phyloP scores from a whole-genome alignment of 2,113 vertebrate species.

The Ictidomys tridecemlineatus region DNA sequence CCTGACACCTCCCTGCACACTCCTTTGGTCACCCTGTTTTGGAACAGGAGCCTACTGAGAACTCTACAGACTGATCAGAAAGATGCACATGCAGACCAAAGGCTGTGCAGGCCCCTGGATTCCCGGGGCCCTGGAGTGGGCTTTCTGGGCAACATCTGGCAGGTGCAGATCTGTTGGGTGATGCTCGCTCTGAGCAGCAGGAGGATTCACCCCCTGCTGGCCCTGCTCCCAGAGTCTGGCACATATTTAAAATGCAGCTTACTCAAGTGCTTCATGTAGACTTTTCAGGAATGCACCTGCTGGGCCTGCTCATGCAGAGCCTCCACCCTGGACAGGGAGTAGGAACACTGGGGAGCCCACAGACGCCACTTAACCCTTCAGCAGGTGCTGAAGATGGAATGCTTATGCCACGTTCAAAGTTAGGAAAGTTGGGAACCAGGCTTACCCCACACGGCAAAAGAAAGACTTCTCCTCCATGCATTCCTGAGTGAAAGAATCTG shows the following conservation, averaged over 20 bases:
- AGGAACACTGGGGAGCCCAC: accelerated
- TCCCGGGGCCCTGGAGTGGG: neutral
- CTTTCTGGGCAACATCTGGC: accelerated
- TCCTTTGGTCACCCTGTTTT: neutral
- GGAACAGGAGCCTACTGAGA: neutral
- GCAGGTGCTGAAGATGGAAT: accelerated
- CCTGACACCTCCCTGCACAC: accelerated
- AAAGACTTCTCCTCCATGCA: slow-evolving; percentile 97
- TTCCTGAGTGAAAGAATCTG: slow-evolving; percentile 93
- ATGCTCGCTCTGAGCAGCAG: accelerated
- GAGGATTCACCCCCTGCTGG: accelerated
- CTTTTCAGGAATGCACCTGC: accelerated
- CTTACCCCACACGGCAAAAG: slow-evolving; percentile 97
- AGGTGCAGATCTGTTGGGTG: neutral
- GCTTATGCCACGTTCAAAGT: accelerated
- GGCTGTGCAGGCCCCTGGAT: accelerated
- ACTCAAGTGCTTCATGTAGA: neutral
- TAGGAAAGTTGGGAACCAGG: neutral
- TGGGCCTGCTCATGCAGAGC: accelerated
- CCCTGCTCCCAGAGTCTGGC: accelerated
- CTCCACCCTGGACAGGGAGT: neutral
- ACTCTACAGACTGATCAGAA: neutral
- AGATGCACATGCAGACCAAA: neutral
- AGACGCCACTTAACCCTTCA: accelerated
- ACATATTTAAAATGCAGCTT: accelerated